phyloP scores from a whole-genome alignment of 2,113 vertebrate genomes.

The Perca schrenkii region DNA sequence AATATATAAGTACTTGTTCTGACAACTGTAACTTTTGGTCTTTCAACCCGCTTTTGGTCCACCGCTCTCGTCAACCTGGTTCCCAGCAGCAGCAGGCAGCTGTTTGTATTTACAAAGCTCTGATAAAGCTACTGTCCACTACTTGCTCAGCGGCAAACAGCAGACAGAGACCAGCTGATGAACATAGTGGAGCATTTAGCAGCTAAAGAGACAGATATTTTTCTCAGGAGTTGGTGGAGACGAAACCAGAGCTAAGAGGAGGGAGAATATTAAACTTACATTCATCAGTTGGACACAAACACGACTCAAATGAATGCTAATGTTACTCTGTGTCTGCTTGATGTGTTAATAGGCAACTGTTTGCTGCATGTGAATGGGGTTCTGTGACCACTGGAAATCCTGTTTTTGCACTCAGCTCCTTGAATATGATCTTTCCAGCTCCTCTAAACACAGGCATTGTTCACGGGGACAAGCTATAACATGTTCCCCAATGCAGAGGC shows the following conservation, averaged over 20 bases:
- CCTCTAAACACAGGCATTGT: conserved; percentile 62
- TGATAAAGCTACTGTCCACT: not conserved
- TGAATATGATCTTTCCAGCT: conserved; percentile 59
- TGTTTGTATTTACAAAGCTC: not conserved
- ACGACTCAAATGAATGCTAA: not conserved
- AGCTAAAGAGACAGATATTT: not conserved
- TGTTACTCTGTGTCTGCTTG: not conserved
- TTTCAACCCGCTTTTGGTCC: not conserved
- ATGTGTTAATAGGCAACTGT: not conserved
- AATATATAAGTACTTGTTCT: not conserved
- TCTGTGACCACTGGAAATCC: conserved; percentile 18
- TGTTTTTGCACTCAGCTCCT: conserved; percentile 43
- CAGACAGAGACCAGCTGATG: not conserved
- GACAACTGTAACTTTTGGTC: not conserved
- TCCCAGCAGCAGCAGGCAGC: not conserved
- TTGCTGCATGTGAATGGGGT: not conserved
- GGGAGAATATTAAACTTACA: too few relatives aligned
- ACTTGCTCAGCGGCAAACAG: not conserved
- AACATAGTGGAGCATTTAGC: not conserved
- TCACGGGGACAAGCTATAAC: conserved; percentile 55
- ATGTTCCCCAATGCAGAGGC: conserved; percentile 38
- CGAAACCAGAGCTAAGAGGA: not conserved
- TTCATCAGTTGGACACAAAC: not conserved
- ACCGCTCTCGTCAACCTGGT: too few relatives aligned
- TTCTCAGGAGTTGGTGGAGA: not conserved